These are phyloP conservation scores for Blastomussa wellsi DNA, from an alignment of 92 coral and sea anemone genomes.

Conservation along the genomic window DNA sequence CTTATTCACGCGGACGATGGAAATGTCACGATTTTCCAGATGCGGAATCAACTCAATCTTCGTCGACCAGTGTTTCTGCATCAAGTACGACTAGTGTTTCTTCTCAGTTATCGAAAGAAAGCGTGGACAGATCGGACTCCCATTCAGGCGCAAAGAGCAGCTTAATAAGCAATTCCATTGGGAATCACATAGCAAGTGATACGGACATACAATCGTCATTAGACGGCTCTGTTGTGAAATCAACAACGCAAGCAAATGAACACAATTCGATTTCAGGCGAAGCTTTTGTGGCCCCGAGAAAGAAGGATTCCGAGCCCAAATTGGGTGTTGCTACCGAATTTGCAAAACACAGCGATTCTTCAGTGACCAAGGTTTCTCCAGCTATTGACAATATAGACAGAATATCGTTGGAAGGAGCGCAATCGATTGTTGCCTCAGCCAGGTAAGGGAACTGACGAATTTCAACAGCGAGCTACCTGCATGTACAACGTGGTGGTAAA, in stretches of 20 bases:
- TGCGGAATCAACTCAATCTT: conserved; percentile 67
- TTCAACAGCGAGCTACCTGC: conserved; percentile 21
- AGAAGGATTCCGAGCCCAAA: conserved; percentile 38
- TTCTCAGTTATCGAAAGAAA: conserved; percentile 36
- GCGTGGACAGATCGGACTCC: conserved; percentile 61
- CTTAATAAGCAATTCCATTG: conserved; percentile 19
- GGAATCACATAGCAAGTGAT: conserved; percentile 42
- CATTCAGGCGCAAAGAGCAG: conserved; percentile 33
- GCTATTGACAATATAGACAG: conserved; percentile 29
- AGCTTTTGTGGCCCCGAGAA: conserved; percentile 14
- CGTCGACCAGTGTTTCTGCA: conserved; percentile 46
- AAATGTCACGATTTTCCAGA: conserved; percentile 90
- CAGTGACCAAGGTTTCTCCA: conserved; percentile 6
- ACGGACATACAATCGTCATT: conserved; percentile 14
- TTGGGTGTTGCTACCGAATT: conserved; percentile 21
- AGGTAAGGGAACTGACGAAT: conserved; percentile 27
- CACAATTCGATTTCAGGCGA: conserved; percentile 31
- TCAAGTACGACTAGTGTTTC: conserved; percentile 30
- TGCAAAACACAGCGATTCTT: conserved; percentile 29
- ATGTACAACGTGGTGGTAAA: conserved; percentile 25
- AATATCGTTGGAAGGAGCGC: conserved; percentile 33
- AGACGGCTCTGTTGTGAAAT: conserved; percentile 32
- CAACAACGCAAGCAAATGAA: conserved; percentile 46
- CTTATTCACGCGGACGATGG: conserved; percentile 96
- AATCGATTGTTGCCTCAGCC: conserved; percentile 8